Percentiles rank a stretch among this genome's conserved stretches.
These are phyloP conservation scores for Himalopsyche anomala DNA, from an alignment of 2,888 invertebrate species.

Conservation along the genomic window DNA sequence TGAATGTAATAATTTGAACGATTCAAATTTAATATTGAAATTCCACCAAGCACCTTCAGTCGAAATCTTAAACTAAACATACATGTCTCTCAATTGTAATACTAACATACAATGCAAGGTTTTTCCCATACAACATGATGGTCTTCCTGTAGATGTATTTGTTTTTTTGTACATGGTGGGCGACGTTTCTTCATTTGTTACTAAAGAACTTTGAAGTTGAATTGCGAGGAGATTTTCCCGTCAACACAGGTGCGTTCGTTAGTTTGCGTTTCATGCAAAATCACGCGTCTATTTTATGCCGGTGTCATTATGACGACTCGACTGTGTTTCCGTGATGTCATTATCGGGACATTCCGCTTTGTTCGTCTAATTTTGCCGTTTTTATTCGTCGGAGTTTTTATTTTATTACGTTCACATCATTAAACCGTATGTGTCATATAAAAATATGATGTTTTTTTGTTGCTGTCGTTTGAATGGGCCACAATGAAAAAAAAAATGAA, in stretches of 20 bases:
- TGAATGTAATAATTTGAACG: too few species aligned
- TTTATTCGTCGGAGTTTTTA: conserved; percentile 59
- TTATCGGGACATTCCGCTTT: conserved; percentile 49
- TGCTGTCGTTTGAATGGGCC: conserved; percentile 19
- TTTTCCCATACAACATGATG: too few species aligned
- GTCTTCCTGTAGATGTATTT: too few species aligned
- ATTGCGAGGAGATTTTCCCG: background rate
- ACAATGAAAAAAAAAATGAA: conserved; percentile 17
- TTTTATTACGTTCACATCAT: conserved; percentile 62
- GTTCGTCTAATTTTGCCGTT: conserved; percentile 50
- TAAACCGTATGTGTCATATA: conserved; percentile 53
- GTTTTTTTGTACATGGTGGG: too few species aligned
- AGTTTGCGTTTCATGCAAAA: conserved; percentile 10
- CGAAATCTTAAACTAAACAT: background rate
- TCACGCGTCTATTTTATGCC: conserved; percentile 49
- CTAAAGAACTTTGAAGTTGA: too few species aligned
- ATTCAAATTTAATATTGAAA: background rate
- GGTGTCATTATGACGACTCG: conserved; percentile 47
- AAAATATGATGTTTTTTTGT: conserved; percentile 28
- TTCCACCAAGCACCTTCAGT: background rate
- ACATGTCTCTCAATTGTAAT: too few species aligned
- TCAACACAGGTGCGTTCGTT: background rate
- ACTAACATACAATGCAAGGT: too few species aligned
- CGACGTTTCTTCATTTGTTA: too few species aligned
- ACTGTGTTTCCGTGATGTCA: conserved; percentile 44